These are phyloP conservation scores for Temnothorax unifasciatus DNA, from an alignment of 2,888 invertebrate species.

Conservation along the genomic window DNA sequence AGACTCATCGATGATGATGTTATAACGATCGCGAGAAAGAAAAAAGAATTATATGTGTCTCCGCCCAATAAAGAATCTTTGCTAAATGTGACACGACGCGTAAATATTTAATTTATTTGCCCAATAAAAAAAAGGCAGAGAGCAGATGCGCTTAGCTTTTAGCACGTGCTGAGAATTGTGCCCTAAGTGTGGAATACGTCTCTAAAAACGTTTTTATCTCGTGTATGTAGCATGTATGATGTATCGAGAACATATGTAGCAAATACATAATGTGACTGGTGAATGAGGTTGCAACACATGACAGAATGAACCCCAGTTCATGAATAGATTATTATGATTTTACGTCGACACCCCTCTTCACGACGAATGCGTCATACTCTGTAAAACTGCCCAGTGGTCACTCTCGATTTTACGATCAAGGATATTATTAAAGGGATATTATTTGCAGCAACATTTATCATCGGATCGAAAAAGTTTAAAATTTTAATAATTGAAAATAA, in stretches of 20 bases:
- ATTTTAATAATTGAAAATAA: neutral
- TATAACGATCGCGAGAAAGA: neutral
- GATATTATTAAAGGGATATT: no score
- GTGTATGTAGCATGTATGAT: neutral
- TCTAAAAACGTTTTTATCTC: neutral
- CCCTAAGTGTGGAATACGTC: neutral
- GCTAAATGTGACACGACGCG: neutral
- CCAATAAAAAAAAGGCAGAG: neutral
- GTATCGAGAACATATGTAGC: neutral
- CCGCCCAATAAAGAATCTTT: neutral
- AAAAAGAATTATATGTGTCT: neutral
- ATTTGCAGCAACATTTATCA: neutral
- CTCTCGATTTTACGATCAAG: neutral
- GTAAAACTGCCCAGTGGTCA: constrained; percentile 71
- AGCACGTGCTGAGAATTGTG: neutral
- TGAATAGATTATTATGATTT: constrained; percentile 53
- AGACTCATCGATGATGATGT: neutral
- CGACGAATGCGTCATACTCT: constrained; percentile 70
- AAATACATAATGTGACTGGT: constrained; percentile 45
- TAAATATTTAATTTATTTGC: neutral
- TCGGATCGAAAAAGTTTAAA: neutral
- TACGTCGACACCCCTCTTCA: constrained; percentile 36
- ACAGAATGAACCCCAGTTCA: constrained; percentile 59
- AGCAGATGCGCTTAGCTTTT: neutral
- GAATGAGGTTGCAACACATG: constrained; percentile 67